These are phyloP conservation scores for Mallotus villosus DNA, from an alignment of 2,797 vertebrate genomes.

Conservation along the genomic window DNA sequence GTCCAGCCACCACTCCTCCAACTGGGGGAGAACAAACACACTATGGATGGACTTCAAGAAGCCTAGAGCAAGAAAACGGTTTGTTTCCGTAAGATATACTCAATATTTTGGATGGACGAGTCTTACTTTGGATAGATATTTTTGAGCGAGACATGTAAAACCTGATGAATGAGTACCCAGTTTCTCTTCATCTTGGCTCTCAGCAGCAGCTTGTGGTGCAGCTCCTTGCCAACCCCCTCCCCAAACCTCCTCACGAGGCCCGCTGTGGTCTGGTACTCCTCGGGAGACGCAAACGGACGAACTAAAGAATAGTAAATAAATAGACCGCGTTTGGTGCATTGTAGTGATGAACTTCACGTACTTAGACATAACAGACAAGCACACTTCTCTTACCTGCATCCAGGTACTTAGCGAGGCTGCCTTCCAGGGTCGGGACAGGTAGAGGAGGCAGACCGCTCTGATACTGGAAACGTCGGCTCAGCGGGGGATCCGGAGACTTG, in stretches of 20 bases:
- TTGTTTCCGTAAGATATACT: no score
- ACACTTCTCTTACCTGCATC: constrained; percentile 80
- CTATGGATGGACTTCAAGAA: neutral
- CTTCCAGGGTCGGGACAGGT: constrained; percentile 86
- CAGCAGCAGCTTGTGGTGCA: constrained; percentile 89
- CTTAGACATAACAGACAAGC: neutral
- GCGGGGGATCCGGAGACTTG: constrained; percentile 73
- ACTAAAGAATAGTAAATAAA: constrained; percentile 68
- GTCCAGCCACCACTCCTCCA: constrained; percentile 97
- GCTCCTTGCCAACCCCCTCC: constrained; percentile 81
- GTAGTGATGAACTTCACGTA: neutral
- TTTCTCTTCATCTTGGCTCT: constrained; percentile 85
- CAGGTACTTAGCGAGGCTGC: constrained; percentile 88
- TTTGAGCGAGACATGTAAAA: neutral
- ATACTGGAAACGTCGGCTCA: constrained; percentile 90
- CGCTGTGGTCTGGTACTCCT: constrained; percentile 81
- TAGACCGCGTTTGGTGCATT: neutral
- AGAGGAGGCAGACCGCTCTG: constrained; percentile 86
- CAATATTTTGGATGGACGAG: no score
- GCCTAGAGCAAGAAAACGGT: constrained; percentile 8
- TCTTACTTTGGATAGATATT: no score
- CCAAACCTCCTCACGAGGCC: constrained; percentile 83
- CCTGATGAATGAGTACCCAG: constrained; percentile 79
- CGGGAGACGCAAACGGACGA: constrained; percentile 85
- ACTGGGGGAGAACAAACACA: constrained; percentile 67